phyloP scores from a whole-genome alignment of 2,888 invertebrate species.

The Brachyptera risi region DNA sequence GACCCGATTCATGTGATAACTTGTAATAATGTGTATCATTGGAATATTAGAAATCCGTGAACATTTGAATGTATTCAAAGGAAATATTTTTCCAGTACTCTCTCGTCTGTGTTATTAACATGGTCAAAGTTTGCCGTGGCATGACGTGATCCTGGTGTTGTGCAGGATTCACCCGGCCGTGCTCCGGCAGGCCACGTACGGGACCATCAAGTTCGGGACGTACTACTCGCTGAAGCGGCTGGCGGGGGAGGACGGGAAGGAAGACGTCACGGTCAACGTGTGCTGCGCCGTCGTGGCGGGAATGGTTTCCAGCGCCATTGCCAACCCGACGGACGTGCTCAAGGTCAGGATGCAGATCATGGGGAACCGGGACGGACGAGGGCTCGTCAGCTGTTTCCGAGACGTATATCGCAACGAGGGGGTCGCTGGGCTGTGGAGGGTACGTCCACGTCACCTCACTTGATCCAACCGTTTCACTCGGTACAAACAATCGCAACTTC shows the following conservation, averaged over 20 bases:
- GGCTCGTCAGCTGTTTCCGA: constrained; percentile 71
- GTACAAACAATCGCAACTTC: no score
- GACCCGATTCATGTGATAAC: no score
- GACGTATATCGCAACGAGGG: constrained; percentile 84
- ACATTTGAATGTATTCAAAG: no score
- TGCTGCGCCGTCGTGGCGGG: constrained; percentile 81
- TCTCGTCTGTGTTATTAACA: no score
- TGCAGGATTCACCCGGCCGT: constrained; percentile 66
- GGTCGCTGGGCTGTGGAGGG: constrained; percentile 79
- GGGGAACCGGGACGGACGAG: constrained; percentile 45
- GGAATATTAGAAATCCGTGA: no score
- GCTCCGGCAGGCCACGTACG: constrained; percentile 89
- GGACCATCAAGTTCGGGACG: constrained; percentile 94
- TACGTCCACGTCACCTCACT: no score
- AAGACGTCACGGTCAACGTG: constrained; percentile 64
- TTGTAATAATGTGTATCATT: no score
- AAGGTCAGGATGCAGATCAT: constrained; percentile 92
- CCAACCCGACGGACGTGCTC: constrained; percentile 93
- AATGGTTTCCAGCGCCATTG: constrained; percentile 89
- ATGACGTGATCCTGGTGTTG: no score
- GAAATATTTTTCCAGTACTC: no score
- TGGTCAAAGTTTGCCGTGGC: no score
- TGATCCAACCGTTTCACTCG: no score
- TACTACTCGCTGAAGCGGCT: constrained; percentile 84
- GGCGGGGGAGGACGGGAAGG: constrained; percentile 52